A percentile compares a stretch with the other conserved stretches of the same genome.
These are phyloP conservation scores for Hiodon tergisus DNA, from an alignment of 2,113 vertebrate species.

Conservation along the genomic window DNA sequence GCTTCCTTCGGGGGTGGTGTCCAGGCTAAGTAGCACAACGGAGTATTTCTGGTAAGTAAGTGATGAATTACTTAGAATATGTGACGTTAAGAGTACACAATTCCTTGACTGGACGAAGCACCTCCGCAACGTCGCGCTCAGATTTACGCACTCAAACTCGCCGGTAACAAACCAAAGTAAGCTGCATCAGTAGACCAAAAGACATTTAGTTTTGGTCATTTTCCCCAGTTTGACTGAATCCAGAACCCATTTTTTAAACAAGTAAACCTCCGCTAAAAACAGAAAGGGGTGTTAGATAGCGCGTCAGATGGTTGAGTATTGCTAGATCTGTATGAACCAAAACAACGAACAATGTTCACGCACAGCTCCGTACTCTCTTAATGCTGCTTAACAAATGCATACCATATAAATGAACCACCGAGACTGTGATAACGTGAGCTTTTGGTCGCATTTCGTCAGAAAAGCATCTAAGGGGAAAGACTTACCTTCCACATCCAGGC, in stretches of 20 bases:
- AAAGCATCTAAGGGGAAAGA: slow-evolving; percentile 14
- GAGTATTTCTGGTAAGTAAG: neutral
- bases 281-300: neutral
- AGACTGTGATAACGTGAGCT: neutral
- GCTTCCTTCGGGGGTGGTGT: neutral
- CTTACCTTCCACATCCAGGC: slow-evolving; percentile 74
- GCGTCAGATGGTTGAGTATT: neutral
- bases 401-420: neutral
- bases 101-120: neutral
- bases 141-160: neutral
- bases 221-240: neutral
- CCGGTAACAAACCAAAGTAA: neutral
- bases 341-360: neutral
- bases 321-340: neutral
- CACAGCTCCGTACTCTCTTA: neutral
- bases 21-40: neutral
- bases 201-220: neutral
- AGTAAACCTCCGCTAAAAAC: slow-evolving; percentile 1
- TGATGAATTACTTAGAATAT: neutral
- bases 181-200: neutral
- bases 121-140: neutral
- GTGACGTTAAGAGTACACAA: slow-evolving; percentile 3
- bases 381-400: neutral
- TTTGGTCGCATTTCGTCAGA: neutral
- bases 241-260: neutral